Evolutionary conservation across 2,888 invertebrate genomes (phyloP).

Genomic region (Chelonus formosanus): DNA sequence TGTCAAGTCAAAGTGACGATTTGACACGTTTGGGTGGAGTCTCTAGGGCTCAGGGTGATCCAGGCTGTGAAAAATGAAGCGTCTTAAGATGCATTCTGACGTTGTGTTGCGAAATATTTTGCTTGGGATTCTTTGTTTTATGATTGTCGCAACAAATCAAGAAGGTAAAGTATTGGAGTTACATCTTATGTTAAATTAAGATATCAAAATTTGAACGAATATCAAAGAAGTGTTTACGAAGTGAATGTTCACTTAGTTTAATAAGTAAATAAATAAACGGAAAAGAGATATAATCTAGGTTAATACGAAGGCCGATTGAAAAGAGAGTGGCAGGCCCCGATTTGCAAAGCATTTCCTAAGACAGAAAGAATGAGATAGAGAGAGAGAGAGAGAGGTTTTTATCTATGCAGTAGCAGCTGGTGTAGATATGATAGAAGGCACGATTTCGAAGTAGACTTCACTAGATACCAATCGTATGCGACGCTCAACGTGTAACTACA

Average conservation of each 20-base stretch:
- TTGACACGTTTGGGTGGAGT: conserved; percentile 17
- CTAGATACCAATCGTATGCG: conserved; percentile 14
- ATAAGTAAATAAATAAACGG: not conserved
- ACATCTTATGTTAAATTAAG: not conserved
- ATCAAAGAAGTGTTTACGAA: not conserved
- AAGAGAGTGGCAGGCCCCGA: conserved; percentile 52
- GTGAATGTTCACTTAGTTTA: no score
- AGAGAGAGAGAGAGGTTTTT: conserved; percentile 21
- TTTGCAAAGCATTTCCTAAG: conserved; percentile 38
- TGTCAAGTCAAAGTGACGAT: conserved; percentile 8
- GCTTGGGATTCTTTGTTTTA: conserved; percentile 6
- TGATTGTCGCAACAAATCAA: conserved; percentile 3
- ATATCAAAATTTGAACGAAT: not conserved
- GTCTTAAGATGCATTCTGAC: conserved; percentile 22
- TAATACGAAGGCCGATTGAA: conserved; percentile 55
- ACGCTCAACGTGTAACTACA: conserved; percentile 27
- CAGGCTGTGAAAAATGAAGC: conserved; percentile 27
- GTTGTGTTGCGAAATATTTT: conserved; percentile 20
- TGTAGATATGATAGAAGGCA: no score
- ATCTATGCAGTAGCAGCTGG: conserved; percentile 26
- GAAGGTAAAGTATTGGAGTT: conserved; percentile 18
- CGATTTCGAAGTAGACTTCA: no score
- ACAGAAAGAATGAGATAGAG: no score
- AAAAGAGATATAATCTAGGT: conserved; percentile 40
- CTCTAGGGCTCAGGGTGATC: conserved; percentile 19